phyloP scores from a whole-genome alignment of 2,888 invertebrate genomes.

The Caradrina clavipalpis region DNA sequence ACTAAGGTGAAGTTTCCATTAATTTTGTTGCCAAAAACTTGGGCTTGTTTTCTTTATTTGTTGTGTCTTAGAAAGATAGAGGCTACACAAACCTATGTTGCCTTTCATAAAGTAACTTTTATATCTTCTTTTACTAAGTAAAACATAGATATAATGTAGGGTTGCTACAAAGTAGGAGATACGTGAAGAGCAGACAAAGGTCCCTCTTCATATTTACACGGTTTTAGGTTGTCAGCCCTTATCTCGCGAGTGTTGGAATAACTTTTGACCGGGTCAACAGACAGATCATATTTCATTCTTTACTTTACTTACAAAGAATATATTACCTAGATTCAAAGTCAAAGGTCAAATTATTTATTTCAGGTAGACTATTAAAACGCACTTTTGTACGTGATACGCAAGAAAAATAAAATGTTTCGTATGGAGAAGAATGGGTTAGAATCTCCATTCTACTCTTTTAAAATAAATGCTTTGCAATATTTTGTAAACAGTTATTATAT shows the following conservation, averaged over 20 bases:
- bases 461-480: too few species aligned
- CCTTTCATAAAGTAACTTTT: slow-evolving; percentile 26
- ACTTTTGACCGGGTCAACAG: slow-evolving; percentile 49
- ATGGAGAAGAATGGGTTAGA: too few species aligned
- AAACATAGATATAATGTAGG: slow-evolving; percentile 15
- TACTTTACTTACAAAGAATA: slow-evolving; percentile 1
- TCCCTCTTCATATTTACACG: slow-evolving; percentile 44
- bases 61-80: slow-evolving; percentile 2
- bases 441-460: too few species aligned
- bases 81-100: slow-evolving; percentile 2
- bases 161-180: slow-evolving; percentile 1
- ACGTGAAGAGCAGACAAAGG: slow-evolving; percentile 24
- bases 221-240: slow-evolving; percentile 48
- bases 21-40: slow-evolving; percentile 45
- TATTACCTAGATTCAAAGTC: background rate
- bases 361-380: too few species aligned
- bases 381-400: too few species aligned
- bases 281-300: slow-evolving; percentile 17
- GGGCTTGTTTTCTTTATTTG: slow-evolving; percentile 20
- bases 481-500: too few species aligned
- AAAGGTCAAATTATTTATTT: too few species aligned
- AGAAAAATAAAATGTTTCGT: too few species aligned
- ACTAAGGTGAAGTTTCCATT: slow-evolving; percentile 34
- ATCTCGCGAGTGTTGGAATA: slow-evolving; percentile 42
- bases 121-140: slow-evolving; percentile 30